Evolutionary conservation across 2,888 invertebrate species (phyloP).

Genomic region (Erebia epiphron): DNA sequence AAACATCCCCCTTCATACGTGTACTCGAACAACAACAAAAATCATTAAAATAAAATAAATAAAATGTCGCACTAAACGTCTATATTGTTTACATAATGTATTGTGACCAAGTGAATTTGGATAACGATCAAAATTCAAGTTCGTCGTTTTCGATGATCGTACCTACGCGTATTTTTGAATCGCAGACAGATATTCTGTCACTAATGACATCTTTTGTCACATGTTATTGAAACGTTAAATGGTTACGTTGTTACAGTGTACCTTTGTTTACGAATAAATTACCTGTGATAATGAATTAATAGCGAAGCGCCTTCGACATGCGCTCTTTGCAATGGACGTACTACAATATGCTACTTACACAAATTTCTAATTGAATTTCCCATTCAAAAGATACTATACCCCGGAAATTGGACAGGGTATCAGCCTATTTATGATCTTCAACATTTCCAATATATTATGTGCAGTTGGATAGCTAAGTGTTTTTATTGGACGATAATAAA

Average conservation of each 20-base stretch:
- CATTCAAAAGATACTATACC: background rate
- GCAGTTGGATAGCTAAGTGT: background rate
- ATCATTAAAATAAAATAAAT: slow-evolving; percentile 30
- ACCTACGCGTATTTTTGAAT: slow-evolving; percentile 41
- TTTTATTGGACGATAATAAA: background rate
- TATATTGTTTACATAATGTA: slow-evolving; percentile 39
- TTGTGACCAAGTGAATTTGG: slow-evolving; percentile 40
- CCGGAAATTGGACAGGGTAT: background rate
- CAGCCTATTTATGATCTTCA: background rate
- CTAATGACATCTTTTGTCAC: slow-evolving; percentile 38
- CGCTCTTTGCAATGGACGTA: slow-evolving; percentile 7
- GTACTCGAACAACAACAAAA: slow-evolving; percentile 51
- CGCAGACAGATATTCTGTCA: slow-evolving; percentile 36
- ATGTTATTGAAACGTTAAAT: slow-evolving; percentile 27
- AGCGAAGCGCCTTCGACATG: slow-evolving; percentile 1
- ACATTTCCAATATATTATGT: background rate
- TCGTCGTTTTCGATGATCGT: slow-evolving; percentile 39
- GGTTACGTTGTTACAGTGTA: slow-evolving; percentile 7
- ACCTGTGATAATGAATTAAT: slow-evolving; percentile 22
- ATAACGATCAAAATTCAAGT: slow-evolving; percentile 43
- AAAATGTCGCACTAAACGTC: slow-evolving; percentile 3
- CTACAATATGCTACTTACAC: background rate
- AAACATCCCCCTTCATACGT: slow-evolving; percentile 12
- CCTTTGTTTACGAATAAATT: slow-evolving; percentile 24
- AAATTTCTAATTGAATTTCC: background rate